Conservation (phyloP, 92 coral and sea anemone genomes). For the Phenganax marumi region DNA sequence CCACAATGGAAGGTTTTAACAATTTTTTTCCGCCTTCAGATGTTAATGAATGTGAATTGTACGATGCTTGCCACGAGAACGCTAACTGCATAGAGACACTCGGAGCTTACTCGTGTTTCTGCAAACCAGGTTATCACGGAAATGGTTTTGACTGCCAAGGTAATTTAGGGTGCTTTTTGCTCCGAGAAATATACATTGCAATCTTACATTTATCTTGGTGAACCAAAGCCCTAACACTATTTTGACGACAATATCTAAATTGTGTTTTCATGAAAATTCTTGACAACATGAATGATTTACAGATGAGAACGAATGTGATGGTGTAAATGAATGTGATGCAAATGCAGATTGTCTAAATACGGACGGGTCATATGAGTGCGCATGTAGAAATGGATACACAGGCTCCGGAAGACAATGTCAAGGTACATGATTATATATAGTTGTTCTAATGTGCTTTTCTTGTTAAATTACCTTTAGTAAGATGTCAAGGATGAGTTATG, state of each 20-base stretch:
- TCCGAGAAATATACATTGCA: not conserved
- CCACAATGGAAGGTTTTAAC: no score
- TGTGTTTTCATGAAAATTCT: no score
- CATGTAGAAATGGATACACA: constrained; percentile 50
- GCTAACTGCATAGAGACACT: constrained; percentile 47
- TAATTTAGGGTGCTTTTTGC: not conserved
- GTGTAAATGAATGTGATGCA: constrained; percentile 40
- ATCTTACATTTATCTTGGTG: not conserved
- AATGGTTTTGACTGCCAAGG: constrained; percentile 52
- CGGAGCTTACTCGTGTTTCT: constrained; percentile 48
- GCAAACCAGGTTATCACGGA: constrained; percentile 43
- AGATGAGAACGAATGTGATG: constrained; percentile 34
- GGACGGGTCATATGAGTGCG: constrained; percentile 60
- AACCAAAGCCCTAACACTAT: no score
- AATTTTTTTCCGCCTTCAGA: constrained; percentile 10
- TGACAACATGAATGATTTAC: not conserved
- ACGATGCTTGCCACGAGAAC: constrained; percentile 28
- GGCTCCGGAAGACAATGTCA: constrained; percentile 47
- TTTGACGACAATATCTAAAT: no score
- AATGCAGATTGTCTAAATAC: constrained; percentile 60
- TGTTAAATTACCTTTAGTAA: no score
- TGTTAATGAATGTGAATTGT: constrained; percentile 46
- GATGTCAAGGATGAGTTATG: no score
- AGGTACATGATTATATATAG: constrained; percentile 39
- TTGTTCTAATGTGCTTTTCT: not conserved